Percentiles rank a stretch among this genome's conserved stretches.
Evolutionary conservation across 2,888 invertebrate genomes (phyloP).

Genomic region (Choristoneura rosaceana): DNA sequence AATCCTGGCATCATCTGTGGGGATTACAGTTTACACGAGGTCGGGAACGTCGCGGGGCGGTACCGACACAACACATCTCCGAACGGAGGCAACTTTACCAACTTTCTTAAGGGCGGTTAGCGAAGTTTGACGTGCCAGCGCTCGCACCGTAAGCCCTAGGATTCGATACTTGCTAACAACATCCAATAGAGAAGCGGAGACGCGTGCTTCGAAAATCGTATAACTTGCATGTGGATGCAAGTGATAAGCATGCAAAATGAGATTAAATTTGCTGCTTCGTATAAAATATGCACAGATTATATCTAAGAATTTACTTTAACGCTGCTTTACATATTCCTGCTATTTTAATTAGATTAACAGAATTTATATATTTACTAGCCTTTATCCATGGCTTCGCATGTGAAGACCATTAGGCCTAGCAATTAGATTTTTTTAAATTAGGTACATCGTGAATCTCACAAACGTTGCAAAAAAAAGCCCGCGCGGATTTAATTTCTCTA

Average conservation of each 20-base stretch:
- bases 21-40: conserved; percentile 82
- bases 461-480: too few species aligned
- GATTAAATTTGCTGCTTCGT: conserved; percentile 21
- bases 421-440: too few species aligned
- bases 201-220: conserved; percentile 50
- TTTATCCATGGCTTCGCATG: too few species aligned
- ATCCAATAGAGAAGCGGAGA: conserved; percentile 67
- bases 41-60: conserved; percentile 58
- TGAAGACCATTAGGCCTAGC: too few species aligned
- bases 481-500: too few species aligned
- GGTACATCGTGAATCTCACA: too few species aligned
- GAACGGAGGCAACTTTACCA: conserved; percentile 78
- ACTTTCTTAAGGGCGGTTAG: conserved; percentile 83
- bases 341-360: not conserved
- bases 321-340: not conserved
- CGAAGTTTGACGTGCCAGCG: conserved; percentile 83
- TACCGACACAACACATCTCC: conserved; percentile 73
- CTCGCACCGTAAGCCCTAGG: conserved; percentile 78
- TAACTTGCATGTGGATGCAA: conserved; percentile 39
- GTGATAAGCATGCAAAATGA: conserved; percentile 37
- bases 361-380: not conserved
- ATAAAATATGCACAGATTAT: not conserved
- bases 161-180: conserved; percentile 78
- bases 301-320: not conserved
- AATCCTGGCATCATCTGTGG: conserved; percentile 80